Evolutionary conservation across 2,888 invertebrate genomes (phyloP).

Genomic region (Ametastegia equiseti): DNA sequence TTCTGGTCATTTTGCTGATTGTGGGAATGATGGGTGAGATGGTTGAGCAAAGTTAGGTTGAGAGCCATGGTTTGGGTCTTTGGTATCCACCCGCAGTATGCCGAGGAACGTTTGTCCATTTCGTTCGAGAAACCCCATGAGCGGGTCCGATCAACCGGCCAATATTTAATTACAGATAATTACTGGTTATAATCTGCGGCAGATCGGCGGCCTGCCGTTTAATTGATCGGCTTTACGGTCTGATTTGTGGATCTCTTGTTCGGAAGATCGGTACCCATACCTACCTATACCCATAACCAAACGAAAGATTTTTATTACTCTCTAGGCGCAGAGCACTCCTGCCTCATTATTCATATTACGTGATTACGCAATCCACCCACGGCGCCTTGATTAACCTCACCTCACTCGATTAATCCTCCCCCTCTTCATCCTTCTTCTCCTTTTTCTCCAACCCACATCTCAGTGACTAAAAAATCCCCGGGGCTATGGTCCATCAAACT

Average conservation of each 20-base stretch:
- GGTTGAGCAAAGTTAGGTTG: background rate
- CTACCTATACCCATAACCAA: background rate
- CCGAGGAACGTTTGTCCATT: conserved; percentile 38
- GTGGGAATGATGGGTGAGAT: background rate
- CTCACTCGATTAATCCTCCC: conserved; percentile 23
- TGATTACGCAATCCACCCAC: conserved; percentile 67
- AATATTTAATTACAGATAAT: conserved; percentile 73
- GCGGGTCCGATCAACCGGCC: conserved; percentile 54
- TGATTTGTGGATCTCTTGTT: conserved; percentile 70
- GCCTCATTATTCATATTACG: conserved; percentile 60
- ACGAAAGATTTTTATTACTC: conserved; percentile 1
- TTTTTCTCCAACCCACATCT: background rate
- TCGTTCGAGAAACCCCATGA: conserved; percentile 13
- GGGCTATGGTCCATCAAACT: background rate
- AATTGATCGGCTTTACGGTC: conserved; percentile 70
- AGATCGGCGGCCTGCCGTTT: conserved; percentile 72
- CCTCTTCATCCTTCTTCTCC: background rate
- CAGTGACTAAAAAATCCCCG: background rate
- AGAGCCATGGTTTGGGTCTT: background rate
- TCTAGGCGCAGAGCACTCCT: background rate
- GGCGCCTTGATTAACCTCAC: conserved; percentile 48
- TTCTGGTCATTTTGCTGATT: background rate
- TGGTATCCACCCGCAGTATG: conserved; percentile 31
- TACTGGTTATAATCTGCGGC: conserved; percentile 71
- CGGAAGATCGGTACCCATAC: conserved; percentile 24